phyloP scores from a whole-genome alignment of 2,797 vertebrate species.

The Crossoptilon crossoptilon region DNA sequence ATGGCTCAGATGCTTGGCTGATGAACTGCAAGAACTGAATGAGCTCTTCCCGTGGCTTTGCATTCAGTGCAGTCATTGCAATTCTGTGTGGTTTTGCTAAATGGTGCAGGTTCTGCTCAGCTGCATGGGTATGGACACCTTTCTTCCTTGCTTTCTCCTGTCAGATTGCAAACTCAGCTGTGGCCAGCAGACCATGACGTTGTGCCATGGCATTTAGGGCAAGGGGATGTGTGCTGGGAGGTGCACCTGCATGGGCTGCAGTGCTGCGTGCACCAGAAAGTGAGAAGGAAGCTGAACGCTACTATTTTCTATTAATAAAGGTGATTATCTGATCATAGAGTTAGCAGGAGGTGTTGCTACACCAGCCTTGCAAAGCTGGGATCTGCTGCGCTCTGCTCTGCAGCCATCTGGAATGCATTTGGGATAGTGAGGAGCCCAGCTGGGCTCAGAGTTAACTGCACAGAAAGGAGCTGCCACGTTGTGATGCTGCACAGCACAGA shows the following conservation, averaged over 20 bases:
- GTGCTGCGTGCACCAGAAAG: too few relatives aligned
- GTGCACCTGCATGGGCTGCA: background rate
- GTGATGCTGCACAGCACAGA: background rate
- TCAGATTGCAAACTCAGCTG: background rate
- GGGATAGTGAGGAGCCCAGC: background rate
- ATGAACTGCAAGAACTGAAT: background rate
- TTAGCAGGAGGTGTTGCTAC: background rate
- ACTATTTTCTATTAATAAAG: background rate
- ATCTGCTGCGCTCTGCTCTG: accelerated
- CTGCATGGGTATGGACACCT: background rate
- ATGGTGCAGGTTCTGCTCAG: background rate
- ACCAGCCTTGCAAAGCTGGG: background rate
- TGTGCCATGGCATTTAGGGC: background rate
- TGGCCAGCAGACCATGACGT: background rate
- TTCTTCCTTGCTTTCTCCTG: background rate
- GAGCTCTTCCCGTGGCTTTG: background rate
- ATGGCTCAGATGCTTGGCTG: background rate
- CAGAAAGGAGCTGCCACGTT: background rate
- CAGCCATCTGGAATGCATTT: background rate
- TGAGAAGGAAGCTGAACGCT: background rate
- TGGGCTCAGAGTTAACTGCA: background rate
- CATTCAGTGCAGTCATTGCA: background rate
- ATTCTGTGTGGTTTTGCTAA: background rate
- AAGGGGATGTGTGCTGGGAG: background rate
- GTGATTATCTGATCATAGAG: background rate